These are phyloP conservation scores for Amphibalanus amphitrite DNA, from an alignment of 1,140 invertebrate genomes.

Conservation along the genomic window DNA sequence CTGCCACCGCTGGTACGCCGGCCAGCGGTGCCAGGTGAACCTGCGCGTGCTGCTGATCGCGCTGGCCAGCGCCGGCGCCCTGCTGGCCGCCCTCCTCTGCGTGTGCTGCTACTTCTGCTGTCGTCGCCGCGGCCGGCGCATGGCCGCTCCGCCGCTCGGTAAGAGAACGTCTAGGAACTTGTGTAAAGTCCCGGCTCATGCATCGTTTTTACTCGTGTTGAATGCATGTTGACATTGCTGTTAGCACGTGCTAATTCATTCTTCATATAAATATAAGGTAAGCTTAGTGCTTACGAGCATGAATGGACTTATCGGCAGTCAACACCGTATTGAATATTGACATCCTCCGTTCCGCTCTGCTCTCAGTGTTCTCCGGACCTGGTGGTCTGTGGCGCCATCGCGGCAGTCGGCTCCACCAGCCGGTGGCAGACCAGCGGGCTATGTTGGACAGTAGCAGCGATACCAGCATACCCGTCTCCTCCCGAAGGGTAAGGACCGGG, in stretches of 20 bases:
- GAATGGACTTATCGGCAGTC: no score
- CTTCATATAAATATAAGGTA: no score
- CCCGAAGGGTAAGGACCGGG: neutral
- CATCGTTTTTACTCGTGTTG: no score
- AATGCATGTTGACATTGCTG: no score
- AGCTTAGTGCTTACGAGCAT: no score
- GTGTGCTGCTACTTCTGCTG: conserved; percentile 16
- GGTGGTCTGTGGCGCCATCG: neutral
- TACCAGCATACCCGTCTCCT: neutral
- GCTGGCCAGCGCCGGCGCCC: conserved; percentile 13
- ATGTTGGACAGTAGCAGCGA: conserved; percentile 4
- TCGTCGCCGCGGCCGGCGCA: conserved; percentile 10
- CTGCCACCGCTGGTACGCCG: conserved; percentile 19
- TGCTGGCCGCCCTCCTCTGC: conserved; percentile 16
- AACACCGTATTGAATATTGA: no score
- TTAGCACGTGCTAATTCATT: no score
- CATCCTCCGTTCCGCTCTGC: no score
- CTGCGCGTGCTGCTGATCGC: conserved; percentile 17
- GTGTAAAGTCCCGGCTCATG: no score
- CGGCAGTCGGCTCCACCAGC: neutral
- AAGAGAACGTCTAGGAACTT: no score
- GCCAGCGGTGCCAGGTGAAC: conserved; percentile 19
- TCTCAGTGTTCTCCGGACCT: neutral
- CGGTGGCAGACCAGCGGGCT: neutral
- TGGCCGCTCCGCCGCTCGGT: neutral